Evolutionary conservation across 2,888 invertebrate species (phyloP).

Genomic region (Diplazon laetatorius): DNA sequence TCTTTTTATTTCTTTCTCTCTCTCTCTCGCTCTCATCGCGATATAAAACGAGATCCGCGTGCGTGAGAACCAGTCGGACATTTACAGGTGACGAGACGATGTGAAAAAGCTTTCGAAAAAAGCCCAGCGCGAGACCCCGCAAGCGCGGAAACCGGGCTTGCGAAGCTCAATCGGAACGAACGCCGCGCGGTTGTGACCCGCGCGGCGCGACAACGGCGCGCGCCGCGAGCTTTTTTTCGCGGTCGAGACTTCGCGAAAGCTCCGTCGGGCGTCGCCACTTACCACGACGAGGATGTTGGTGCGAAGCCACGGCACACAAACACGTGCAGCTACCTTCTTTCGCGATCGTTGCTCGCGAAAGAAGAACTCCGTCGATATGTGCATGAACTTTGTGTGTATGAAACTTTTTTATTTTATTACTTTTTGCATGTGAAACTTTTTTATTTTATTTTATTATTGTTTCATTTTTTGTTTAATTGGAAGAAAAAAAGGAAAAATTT

Average conservation of each 20-base stretch:
- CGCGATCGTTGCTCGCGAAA: conserved; percentile 54
- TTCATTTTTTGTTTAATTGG: not conserved
- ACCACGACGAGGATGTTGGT: not conserved
- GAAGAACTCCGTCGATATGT: conserved; percentile 16
- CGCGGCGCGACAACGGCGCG: too few species aligned
- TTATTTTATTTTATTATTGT: not conserved
- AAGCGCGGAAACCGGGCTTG: too few species aligned
- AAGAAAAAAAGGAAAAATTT: not conserved
- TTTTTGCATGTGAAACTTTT: too few species aligned
- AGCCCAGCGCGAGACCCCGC: too few species aligned
- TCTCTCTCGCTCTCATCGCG: too few species aligned
- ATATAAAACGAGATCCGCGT: not conserved
- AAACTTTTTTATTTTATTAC: too few species aligned
- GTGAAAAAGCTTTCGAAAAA: not conserved
- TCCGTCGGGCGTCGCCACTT: conserved; percentile 52
- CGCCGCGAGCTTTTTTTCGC: not conserved
- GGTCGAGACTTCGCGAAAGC: not conserved
- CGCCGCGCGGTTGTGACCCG: too few species aligned
- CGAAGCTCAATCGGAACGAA: too few species aligned
- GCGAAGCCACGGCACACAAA: not conserved
- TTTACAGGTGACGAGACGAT: too few species aligned
- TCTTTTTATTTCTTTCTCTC: too few species aligned
- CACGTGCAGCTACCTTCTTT: conserved; percentile 49
- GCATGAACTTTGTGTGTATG: not conserved
- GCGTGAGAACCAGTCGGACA: not conserved